Percentiles rank a stretch among this genome's conserved stretches.
These are phyloP conservation scores for Rallus limicola DNA, from an alignment of 2,113 vertebrate species.

Conservation along the genomic window DNA sequence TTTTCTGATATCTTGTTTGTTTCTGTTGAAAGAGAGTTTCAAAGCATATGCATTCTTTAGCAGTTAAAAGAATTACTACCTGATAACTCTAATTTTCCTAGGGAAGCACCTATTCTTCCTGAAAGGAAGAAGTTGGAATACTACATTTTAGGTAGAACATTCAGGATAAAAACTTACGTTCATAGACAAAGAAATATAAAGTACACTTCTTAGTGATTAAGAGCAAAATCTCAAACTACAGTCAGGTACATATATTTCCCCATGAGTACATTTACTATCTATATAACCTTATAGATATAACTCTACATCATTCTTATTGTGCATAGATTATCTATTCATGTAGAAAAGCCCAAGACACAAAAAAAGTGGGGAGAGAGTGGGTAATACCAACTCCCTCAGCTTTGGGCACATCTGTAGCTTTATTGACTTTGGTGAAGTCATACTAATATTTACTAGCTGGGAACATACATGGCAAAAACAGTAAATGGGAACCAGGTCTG, in stretches of 20 bases:
- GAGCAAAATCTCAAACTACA: not conserved
- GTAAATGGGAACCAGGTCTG: not conserved
- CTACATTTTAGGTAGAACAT: no score
- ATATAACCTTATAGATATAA: not conserved
- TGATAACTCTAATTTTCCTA: not conserved
- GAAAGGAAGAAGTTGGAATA: not conserved
- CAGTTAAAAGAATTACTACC: not conserved
- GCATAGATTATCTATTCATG: not conserved
- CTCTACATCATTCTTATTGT: accelerated
- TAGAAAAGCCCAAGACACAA: not conserved
- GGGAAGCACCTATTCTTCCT: not conserved
- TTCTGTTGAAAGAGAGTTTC: not conserved
- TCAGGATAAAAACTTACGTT: not conserved
- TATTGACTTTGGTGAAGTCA: not conserved
- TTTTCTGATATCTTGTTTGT: not conserved
- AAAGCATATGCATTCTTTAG: not conserved
- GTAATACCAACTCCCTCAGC: not conserved
- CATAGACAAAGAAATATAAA: not conserved
- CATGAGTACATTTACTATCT: no score
- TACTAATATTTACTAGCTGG: not conserved
- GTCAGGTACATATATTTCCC: not conserved
- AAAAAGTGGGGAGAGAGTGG: no score
- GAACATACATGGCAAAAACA: not conserved
- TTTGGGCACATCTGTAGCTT: not conserved
- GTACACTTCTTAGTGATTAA: not conserved